These are phyloP conservation scores for Saxicola maurus DNA, from an alignment of 2,797 vertebrate genomes.

Conservation along the genomic window DNA sequence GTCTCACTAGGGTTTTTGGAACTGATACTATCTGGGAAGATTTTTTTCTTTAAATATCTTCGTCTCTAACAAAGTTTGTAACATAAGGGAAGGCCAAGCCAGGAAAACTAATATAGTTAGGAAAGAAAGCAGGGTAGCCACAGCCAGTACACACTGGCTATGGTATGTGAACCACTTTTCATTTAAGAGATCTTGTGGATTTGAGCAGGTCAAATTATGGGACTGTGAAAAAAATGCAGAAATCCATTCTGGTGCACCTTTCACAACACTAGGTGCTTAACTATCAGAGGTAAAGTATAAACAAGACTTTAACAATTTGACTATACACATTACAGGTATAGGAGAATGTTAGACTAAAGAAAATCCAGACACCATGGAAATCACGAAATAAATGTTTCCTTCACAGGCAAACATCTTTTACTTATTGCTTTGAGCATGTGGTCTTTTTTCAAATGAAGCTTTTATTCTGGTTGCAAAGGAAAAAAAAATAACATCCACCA, in stretches of 20 bases:
- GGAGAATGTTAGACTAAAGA: not conserved
- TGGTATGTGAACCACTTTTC: not conserved
- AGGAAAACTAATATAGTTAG: not conserved
- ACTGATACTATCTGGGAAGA: not conserved
- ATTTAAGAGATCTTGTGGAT: not conserved
- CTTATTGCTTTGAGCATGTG: not conserved
- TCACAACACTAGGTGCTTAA: not conserved
- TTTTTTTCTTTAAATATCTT: not conserved
- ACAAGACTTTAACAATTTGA: not conserved
- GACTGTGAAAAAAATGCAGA: not conserved
- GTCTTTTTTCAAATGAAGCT: not conserved
- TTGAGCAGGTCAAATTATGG: not conserved
- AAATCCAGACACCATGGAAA: not conserved
- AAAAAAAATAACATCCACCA: not conserved
- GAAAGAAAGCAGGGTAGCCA: not conserved
- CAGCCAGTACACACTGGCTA: not conserved
- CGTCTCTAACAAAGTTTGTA: not conserved
- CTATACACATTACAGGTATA: not conserved
- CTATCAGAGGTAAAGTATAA: not conserved
- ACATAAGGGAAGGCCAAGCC: not conserved
- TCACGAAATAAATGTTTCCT: not conserved
- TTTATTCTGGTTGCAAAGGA: not conserved
- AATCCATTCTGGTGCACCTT: not conserved
- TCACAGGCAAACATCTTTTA: not conserved
- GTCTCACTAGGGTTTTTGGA: not conserved